phyloP scores from a whole-genome alignment of 2,113 vertebrate genomes.

The Cebidichthys violaceus region DNA sequence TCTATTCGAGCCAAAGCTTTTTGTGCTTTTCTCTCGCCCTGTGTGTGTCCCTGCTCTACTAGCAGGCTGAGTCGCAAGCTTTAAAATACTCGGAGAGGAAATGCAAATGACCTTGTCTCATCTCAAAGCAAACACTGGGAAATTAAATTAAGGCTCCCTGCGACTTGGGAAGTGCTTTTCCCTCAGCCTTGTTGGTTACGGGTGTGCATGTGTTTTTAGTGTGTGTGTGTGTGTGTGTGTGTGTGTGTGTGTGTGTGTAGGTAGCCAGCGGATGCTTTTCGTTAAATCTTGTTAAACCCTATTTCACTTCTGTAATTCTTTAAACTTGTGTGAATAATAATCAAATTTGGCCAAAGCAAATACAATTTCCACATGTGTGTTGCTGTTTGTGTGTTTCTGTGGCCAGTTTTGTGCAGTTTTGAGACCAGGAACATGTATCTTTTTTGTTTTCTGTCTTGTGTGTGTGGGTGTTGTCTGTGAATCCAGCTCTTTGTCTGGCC shows the following conservation, averaged over 20 bases:
- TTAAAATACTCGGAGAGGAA: conserved; percentile 57
- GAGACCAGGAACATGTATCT: not conserved
- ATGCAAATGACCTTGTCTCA: conserved; percentile 81
- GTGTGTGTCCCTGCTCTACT: conserved; percentile 37
- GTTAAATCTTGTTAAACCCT: conserved; percentile 38
- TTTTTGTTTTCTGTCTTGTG: not conserved
- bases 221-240: not conserved
- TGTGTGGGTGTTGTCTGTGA: conserved; percentile 41
- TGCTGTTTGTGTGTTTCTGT: not conserved
- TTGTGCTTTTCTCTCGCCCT: conserved; percentile 33
- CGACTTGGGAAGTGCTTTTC: conserved; percentile 50
- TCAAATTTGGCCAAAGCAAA: conserved; percentile 24
- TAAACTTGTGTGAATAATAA: conserved; percentile 36
- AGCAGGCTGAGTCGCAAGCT: conserved; percentile 50
- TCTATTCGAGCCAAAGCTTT: conserved; percentile 23
- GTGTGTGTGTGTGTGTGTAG: not conserved
- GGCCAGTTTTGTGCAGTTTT: conserved; percentile 1
- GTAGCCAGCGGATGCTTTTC: conserved; percentile 34
- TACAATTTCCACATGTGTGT: conserved; percentile 26
- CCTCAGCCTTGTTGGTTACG: conserved; percentile 28
- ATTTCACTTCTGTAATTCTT: conserved; percentile 31
- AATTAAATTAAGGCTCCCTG: conserved; percentile 78
- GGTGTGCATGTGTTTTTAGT: not conserved
- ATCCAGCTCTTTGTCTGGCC: conserved; percentile 70
- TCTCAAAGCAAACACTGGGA: conserved; percentile 77